Percentiles rank a stretch among this genome's conserved stretches.
phyloP scores from a whole-genome alignment of 2,888 invertebrate genomes.

The Orthosia gothica region DNA sequence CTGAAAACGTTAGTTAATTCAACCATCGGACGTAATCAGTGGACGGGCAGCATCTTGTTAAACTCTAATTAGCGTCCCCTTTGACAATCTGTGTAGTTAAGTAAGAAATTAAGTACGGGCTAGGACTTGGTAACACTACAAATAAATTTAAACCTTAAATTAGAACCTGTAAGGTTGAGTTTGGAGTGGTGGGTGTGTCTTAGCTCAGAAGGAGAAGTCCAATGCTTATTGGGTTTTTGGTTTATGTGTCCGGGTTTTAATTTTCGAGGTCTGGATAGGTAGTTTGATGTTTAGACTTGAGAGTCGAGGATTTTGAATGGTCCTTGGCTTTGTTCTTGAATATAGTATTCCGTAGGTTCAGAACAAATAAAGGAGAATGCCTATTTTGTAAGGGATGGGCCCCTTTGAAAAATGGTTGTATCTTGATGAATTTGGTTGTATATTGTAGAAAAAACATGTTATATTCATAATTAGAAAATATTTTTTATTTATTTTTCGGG shows the following conservation, averaged over 20 bases:
- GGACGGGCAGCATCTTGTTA: slow-evolving; percentile 68
- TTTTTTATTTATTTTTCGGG: too few relatives aligned
- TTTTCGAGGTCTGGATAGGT: slow-evolving; percentile 18
- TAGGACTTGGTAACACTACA: not conserved
- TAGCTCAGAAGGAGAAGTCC: slow-evolving; percentile 17
- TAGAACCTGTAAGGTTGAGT: not conserved
- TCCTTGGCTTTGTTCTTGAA: not conserved
- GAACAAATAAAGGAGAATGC: too few relatives aligned
- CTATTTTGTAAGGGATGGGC: too few relatives aligned
- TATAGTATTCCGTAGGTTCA: not conserved
- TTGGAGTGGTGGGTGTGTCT: not conserved
- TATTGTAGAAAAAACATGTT: too few relatives aligned
- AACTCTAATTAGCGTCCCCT: slow-evolving; percentile 67
- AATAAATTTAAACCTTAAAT: not conserved
- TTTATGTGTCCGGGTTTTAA: slow-evolving; percentile 52
- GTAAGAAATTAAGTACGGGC: slow-evolving; percentile 66
- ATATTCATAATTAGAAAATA: too few relatives aligned
- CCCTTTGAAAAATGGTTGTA: too few relatives aligned
- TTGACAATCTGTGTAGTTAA: slow-evolving; percentile 71
- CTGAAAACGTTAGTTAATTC: slow-evolving; percentile 66
- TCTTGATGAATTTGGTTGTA: too few relatives aligned
- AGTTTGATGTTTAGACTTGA: slow-evolving; percentile 5
- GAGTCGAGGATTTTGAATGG: not conserved
- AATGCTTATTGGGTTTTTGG: slow-evolving; percentile 57
- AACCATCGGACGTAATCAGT: slow-evolving; percentile 64